Base-by-base conservation (phyloP, 2,888 invertebrate species). In the Monoplex corrugatus region DNA sequence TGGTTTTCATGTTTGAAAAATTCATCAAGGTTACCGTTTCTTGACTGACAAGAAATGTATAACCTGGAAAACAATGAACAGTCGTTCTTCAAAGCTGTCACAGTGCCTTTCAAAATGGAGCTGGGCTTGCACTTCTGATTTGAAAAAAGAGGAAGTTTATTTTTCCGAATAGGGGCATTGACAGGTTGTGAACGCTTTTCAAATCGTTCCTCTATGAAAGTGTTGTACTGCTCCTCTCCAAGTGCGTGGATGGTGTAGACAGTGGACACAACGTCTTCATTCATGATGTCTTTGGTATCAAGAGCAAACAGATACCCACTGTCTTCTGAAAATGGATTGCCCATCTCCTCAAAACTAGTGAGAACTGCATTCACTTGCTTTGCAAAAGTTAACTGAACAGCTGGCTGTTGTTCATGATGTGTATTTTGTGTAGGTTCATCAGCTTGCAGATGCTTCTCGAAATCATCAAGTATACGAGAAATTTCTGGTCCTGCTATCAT, bases 291-390 rank as follows among this genome's bases (percentile, higher is more conserved):
- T 38, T 68, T 88, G 40, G 89, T 75, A 72, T 86, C 90, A 38
- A 87, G 43, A 19, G 84, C 72, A 35, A 89, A 35, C 75, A 89
- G 40, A 43, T 89, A 75, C n/a, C 32, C 3, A n/a, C 82, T 89
- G 44, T 84, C 89, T 78, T 90, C 87, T 28, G 44, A 8, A 45
- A 87, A 89, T 38, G 87, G 89, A 86, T 83, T 72, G 28, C 86
- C 89, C 75, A 89, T 89, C 5, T 84, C 50, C 38, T 84, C 84
- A 45, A 84, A 57, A 35, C 32, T 19, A 57, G 50, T 45, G 10
- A 45, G 35, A 10, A 84, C 50, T 32, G 84, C 57, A 35, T 45
- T 84, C 32, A 84, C 57, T 50, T 78, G 78, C 78, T 23, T 2
- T 40, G 40, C 43, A 68, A 63, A 86, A 5, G 86, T 43, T 6